Percentiles rank a stretch among this genome's conserved stretches.
Evolutionary conservation across 2,113 vertebrate genomes (phyloP).

Genomic region (Limanda limanda): DNA sequence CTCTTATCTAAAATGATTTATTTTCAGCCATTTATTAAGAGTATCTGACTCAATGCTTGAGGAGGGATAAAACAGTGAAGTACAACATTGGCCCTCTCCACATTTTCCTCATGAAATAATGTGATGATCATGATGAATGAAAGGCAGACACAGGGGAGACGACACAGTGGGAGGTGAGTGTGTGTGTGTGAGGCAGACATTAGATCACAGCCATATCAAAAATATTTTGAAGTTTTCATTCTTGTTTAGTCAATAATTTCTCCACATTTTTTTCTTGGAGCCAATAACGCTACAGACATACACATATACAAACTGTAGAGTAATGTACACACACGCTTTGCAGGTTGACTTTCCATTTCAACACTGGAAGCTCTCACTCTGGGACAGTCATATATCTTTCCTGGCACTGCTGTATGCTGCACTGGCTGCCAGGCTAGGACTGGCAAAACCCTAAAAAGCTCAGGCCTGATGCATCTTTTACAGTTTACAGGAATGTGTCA

Average conservation of each 20-base stretch:
- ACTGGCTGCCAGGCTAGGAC: slow-evolving; percentile 61
- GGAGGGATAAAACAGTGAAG: slow-evolving; percentile 54
- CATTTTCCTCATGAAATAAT: slow-evolving; percentile 52
- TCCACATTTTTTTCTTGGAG: slow-evolving; percentile 47
- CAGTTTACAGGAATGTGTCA: slow-evolving; percentile 83
- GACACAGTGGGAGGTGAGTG: slow-evolving; percentile 54
- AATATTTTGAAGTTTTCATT: slow-evolving; percentile 58
- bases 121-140: slow-evolving; percentile 56
- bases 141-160: slow-evolving; percentile 46
- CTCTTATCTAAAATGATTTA: slow-evolving; percentile 65
- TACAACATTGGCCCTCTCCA: slow-evolving; percentile 39
- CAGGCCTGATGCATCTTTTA: slow-evolving; percentile 72
- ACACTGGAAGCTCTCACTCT: slow-evolving; percentile 50
- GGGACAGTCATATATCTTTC: slow-evolving; percentile 69
- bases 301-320: not conserved
- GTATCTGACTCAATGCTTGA: slow-evolving; percentile 65
- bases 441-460: slow-evolving; percentile 62
- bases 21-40: slow-evolving; percentile 62
- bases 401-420: slow-evolving; percentile 47
- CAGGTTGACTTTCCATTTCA: slow-evolving; percentile 65
- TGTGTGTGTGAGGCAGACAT: slow-evolving; percentile 25
- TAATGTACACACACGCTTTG: not conserved
- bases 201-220: slow-evolving; percentile 58
- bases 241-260: slow-evolving; percentile 46
- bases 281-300: not conserved